Evolutionary conservation across 1,140 invertebrate species (phyloP).

Genomic region (Venustaconcha ellipsiformis): DNA sequence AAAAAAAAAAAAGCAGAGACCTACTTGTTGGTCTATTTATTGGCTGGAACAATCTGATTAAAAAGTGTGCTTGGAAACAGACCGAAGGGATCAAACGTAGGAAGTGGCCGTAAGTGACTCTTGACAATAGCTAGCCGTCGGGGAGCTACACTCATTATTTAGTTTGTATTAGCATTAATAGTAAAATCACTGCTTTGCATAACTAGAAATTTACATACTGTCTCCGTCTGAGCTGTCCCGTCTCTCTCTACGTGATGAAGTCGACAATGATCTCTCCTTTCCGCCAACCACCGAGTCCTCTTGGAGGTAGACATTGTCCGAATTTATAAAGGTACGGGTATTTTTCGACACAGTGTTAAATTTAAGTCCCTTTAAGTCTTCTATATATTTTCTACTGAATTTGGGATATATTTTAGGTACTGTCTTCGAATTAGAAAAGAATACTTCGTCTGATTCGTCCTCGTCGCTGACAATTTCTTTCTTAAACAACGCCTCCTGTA

Average conservation of each 20-base stretch:
- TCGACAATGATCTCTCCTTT: too few relatives aligned
- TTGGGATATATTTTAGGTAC: constrained; percentile 40
- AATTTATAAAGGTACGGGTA: constrained; percentile 35
- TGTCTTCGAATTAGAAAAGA: constrained; percentile 24
- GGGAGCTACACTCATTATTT: too few relatives aligned
- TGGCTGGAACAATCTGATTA: too few relatives aligned
- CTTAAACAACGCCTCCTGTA: constrained; percentile 50
- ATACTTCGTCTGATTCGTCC: constrained; percentile 37
- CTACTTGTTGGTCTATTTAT: too few relatives aligned
- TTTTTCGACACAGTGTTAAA: constrained; percentile 53
- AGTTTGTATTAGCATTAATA: too few relatives aligned
- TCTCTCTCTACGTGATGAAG: constrained; percentile 9
- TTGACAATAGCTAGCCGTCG: too few relatives aligned
- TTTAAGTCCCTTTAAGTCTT: constrained; percentile 36
- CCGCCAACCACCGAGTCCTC: constrained; percentile 27
- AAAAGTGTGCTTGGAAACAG: too few relatives aligned
- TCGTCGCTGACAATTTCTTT: constrained; percentile 12
- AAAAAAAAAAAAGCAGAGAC: too few relatives aligned
- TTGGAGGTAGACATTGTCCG: constrained; percentile 43
- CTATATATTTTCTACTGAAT: constrained; percentile 39
- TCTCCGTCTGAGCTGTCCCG: constrained; percentile 17
- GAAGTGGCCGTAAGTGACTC: too few relatives aligned
- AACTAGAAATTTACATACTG: background rate
- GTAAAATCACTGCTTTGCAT: too few relatives aligned
- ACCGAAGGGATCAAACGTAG: too few relatives aligned